Evolutionary conservation across 2,113 vertebrate species (phyloP).

Genomic region (Lipophrys pholis): DNA sequence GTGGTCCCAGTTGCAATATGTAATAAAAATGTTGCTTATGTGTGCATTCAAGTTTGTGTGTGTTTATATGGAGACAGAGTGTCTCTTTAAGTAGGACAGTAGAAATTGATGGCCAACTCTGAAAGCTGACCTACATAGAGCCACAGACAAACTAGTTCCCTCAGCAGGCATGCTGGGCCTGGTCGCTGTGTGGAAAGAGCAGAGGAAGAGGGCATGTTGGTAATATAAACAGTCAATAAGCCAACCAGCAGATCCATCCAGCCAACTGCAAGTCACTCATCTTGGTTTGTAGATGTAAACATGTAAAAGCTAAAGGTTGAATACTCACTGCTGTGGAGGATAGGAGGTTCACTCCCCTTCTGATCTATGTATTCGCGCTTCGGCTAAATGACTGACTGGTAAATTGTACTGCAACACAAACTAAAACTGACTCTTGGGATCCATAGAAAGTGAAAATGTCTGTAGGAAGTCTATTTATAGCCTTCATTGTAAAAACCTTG

Average conservation of each 20-base stretch:
- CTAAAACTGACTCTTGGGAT: no score
- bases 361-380: no score
- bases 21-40: neutral
- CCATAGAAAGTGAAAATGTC: no score
- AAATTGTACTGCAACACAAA: no score
- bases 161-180: constrained; percentile 72
- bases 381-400: no score
- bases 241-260: constrained; percentile 10
- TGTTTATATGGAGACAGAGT: constrained; percentile 16
- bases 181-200: constrained; percentile 67
- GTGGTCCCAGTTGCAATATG: no score
- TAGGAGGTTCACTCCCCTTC: no score
- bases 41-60: no score
- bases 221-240: constrained; percentile 47
- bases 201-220: constrained; percentile 64
- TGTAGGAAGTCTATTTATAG: no score
- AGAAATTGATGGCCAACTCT: constrained; percentile 85
- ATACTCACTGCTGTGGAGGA: neutral
- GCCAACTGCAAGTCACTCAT: neutral
- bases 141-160: constrained; percentile 81
- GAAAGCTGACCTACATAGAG: constrained; percentile 86
- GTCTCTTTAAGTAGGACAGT: constrained; percentile 83
- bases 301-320: neutral
- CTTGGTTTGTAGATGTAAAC: constrained; percentile 1
- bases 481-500: no score